These are phyloP conservation scores for Anthopleura xanthogrammica DNA, from an alignment of 92 coral and sea anemone genomes.

Conservation along the genomic window DNA sequence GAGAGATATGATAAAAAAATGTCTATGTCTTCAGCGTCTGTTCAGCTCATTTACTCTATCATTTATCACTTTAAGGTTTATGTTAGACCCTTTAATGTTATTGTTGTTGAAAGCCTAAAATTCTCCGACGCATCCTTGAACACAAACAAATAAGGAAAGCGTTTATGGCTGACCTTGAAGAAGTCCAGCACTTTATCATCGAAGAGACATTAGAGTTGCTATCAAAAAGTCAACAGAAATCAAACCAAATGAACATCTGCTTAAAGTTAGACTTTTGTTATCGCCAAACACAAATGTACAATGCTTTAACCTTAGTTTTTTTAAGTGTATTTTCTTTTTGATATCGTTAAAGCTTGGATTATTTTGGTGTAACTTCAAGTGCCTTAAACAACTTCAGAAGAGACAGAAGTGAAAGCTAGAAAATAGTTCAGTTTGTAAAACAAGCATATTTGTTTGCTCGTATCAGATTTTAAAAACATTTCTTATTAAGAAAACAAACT, in stretches of 20 bases:
- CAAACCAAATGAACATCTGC: neutral
- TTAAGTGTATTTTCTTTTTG: conserved; percentile 11
- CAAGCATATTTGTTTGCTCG: no score
- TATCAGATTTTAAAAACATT: neutral
- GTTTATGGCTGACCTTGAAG: conserved; percentile 7
- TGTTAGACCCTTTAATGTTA: neutral
- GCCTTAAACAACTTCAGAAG: no score
- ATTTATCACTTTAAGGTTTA: conserved; percentile 3
- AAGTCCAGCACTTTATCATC: neutral
- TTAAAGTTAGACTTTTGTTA: conserved; percentile 2
- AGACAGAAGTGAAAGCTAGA: no score
- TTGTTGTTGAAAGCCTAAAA: conserved; percentile 5
- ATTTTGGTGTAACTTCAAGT: neutral
- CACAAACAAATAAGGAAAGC: neutral
- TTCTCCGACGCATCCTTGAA: neutral
- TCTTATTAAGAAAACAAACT: neutral
- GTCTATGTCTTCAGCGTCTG: neutral
- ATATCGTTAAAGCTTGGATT: neutral
- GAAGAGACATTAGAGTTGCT: neutral
- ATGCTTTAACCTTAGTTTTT: neutral
- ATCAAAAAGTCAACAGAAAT: conserved; percentile 12
- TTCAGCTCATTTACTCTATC: neutral
- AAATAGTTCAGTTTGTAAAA: no score
- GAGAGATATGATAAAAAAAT: neutral
- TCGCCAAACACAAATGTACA: conserved; percentile 4